Evolutionary conservation across 2,888 invertebrate genomes (phyloP).

Genomic region (Tuta absoluta): DNA sequence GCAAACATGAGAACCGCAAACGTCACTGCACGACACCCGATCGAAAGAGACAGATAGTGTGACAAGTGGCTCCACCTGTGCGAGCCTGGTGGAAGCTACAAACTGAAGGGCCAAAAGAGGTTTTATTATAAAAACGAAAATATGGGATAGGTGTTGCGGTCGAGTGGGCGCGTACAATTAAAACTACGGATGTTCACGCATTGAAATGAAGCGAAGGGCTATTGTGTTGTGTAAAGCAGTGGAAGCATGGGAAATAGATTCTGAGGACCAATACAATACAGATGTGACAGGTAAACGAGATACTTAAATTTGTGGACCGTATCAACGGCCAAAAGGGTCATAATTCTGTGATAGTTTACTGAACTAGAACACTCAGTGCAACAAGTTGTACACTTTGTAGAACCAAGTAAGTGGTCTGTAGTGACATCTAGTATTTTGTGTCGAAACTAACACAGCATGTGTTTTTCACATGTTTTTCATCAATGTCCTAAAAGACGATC

Average conservation of each 20-base stretch:
- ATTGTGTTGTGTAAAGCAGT: constrained; percentile 46
- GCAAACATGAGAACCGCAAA: constrained; percentile 60
- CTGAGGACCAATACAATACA: constrained; percentile 36
- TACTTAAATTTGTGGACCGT: constrained; percentile 37
- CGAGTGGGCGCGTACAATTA: constrained; percentile 63
- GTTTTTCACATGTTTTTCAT: background rate
- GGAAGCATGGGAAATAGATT: constrained; percentile 46
- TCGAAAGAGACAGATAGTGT: constrained; percentile 54
- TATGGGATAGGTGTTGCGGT: constrained; percentile 67
- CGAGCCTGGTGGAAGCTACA: constrained; percentile 53
- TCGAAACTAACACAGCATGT: background rate
- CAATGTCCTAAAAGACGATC: background rate
- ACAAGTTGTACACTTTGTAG: background rate
- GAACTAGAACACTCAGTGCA: background rate
- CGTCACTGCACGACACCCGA: constrained; percentile 55
- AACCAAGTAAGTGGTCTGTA: background rate
- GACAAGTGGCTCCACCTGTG: constrained; percentile 74
- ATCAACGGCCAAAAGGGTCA: constrained; percentile 31
- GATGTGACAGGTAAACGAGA: constrained; percentile 26
- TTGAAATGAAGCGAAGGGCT: constrained; percentile 53
- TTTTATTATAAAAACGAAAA: constrained; percentile 63
- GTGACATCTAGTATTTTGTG: constrained; percentile 8
- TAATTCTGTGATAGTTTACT: background rate
- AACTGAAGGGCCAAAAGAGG: constrained; percentile 60
- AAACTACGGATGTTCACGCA: constrained; percentile 59